Evolutionary conservation across 2,888 invertebrate species (phyloP).

Genomic region (Leucoptera coffeella): DNA sequence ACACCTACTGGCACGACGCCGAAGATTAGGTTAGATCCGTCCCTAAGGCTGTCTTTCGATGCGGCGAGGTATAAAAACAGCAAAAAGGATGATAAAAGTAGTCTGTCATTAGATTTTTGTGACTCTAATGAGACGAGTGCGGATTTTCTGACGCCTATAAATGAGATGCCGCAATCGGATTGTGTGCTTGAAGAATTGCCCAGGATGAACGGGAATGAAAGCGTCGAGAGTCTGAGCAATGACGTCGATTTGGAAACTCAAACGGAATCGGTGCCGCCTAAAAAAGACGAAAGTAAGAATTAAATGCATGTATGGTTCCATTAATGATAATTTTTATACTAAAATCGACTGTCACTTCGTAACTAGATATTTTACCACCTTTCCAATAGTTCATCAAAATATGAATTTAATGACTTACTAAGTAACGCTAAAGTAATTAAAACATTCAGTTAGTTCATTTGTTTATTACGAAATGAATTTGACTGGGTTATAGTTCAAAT

Average conservation of each 20-base stretch:
- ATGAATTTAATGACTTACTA: too few species aligned
- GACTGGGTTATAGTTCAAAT: too few species aligned
- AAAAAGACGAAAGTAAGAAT: conserved; percentile 21
- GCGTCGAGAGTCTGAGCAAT: conserved; percentile 35
- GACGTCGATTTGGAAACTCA: conserved; percentile 39
- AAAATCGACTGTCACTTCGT: too few species aligned
- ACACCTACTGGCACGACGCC: conserved; percentile 34
- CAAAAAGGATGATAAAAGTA: conserved; percentile 35
- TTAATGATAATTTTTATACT: too few species aligned
- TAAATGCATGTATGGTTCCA: too few species aligned
- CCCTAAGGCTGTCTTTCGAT: conserved; percentile 33
- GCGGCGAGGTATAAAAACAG: conserved; percentile 32
- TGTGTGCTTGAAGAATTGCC: conserved; percentile 44
- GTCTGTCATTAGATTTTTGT: conserved; percentile 38
- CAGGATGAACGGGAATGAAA: conserved; percentile 35
- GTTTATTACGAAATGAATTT: too few species aligned
- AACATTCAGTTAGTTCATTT: too few species aligned
- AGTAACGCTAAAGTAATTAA: too few species aligned
- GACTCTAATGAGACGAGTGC: conserved; percentile 48
- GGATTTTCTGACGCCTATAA: conserved; percentile 44
- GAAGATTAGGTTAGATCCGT: conserved; percentile 27
- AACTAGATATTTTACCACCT: too few species aligned
- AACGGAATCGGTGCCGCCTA: conserved; percentile 37
- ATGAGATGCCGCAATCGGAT: conserved; percentile 43
- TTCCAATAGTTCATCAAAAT: too few species aligned